These are phyloP conservation scores for Lagorchestes hirsutus DNA, from an alignment of 2,797 vertebrate genomes.

Conservation along the genomic window DNA sequence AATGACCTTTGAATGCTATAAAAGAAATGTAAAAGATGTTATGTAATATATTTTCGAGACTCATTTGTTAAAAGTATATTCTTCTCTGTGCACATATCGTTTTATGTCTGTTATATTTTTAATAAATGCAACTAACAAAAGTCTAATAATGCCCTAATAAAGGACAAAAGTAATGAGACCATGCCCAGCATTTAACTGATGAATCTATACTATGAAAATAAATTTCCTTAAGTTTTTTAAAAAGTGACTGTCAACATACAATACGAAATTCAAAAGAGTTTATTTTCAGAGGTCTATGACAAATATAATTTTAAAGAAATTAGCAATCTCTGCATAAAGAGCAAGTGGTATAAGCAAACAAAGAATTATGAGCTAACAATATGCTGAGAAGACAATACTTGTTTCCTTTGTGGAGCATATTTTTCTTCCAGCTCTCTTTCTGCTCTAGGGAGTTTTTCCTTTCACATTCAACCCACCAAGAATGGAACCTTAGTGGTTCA, in stretches of 20 bases:
- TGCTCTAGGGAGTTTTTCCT: background rate
- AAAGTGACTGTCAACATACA: background rate
- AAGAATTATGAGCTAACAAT: background rate
- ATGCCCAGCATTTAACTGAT: background rate
- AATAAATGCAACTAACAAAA: background rate
- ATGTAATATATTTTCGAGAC: background rate
- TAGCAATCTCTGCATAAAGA: background rate
- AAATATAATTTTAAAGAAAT: background rate
- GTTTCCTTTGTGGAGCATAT: background rate
- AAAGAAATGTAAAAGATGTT: background rate
- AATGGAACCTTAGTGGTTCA: too few species aligned
- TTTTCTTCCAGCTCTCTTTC: background rate
- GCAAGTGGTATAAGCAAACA: background rate
- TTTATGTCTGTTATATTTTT: background rate
- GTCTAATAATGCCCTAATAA: background rate
- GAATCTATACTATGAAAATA: background rate
- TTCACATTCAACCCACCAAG: background rate
- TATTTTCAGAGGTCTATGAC: background rate
- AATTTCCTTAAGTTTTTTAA: background rate
- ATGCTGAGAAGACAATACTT: background rate
- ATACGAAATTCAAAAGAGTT: background rate
- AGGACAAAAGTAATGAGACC: background rate
- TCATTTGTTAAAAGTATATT: background rate
- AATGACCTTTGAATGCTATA: background rate
- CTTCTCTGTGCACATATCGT: background rate